A percentile compares a stretch with the other conserved stretches of the same genome.
phyloP scores from a whole-genome alignment of 2,888 invertebrate species.

The Drosophila limbata region DNA sequence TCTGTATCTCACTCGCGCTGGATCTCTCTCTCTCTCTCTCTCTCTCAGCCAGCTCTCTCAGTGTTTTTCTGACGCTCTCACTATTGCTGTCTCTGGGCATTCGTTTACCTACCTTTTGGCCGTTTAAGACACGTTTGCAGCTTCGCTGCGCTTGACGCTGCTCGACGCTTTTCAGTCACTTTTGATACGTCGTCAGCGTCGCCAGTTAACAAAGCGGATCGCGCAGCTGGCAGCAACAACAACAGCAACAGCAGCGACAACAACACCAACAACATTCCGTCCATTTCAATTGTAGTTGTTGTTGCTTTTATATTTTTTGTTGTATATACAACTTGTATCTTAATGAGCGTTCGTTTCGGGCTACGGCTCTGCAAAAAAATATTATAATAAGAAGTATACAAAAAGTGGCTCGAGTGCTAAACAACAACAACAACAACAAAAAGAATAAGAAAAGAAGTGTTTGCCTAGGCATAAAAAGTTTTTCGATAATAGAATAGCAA shows the following conservation, averaged over 20 bases:
- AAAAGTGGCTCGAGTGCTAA: slow-evolving; percentile 65
- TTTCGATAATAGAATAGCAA: slow-evolving; percentile 54
- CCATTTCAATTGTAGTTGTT: slow-evolving; percentile 42
- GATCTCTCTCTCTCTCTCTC: not conserved
- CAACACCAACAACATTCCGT: slow-evolving; percentile 43
- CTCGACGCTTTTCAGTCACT: slow-evolving; percentile 67
- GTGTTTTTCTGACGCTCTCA: not conserved
- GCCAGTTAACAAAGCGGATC: slow-evolving; percentile 61
- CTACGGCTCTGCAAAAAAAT: slow-evolving; percentile 46
- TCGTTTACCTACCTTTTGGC: slow-evolving; percentile 40
- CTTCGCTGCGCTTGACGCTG: slow-evolving; percentile 62
- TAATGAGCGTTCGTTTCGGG: slow-evolving; percentile 64
- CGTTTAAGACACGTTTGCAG: slow-evolving; percentile 76
- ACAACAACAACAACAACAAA: slow-evolving; percentile 27
- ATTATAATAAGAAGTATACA: slow-evolving; percentile 32
- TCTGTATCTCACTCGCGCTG: slow-evolving; percentile 2
- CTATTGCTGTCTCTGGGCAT: slow-evolving; percentile 2
- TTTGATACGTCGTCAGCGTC: slow-evolving; percentile 66
- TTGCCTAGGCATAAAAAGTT: slow-evolving; percentile 55
- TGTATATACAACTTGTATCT: slow-evolving; percentile 33
- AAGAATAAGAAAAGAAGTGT: slow-evolving; percentile 43
- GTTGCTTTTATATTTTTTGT: slow-evolving; percentile 31
- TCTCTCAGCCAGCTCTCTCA: not conserved
- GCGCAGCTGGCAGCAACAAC: slow-evolving; percentile 41
- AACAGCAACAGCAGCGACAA: slow-evolving; percentile 14